Conservation (phyloP, 2,888 invertebrate species). For the Euphydryas editha region DNA sequence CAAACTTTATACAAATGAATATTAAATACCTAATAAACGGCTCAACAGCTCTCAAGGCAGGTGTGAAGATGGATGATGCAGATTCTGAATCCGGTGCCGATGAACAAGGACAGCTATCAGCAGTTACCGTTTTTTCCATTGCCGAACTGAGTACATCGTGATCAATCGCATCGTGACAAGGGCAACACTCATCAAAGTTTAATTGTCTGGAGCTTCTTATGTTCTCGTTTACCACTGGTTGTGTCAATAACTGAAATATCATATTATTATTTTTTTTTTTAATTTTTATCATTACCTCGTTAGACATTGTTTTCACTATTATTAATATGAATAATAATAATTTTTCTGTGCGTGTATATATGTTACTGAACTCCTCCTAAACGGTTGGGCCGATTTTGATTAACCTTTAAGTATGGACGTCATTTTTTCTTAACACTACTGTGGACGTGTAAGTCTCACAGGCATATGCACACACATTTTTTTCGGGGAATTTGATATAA, state of each 20-base stretch:
- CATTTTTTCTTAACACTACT: no score
- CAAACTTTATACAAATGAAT: not conserved
- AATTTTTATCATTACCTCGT: not conserved
- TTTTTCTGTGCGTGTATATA: no score
- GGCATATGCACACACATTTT: no score
- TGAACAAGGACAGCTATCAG: slow-evolving; percentile 38
- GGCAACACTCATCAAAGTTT: slow-evolving; percentile 62
- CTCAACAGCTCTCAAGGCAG: slow-evolving; percentile 52
- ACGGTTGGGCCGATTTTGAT: no score
- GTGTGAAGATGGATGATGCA: slow-evolving; percentile 62
- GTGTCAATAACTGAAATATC: slow-evolving; percentile 54
- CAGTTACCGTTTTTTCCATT: not conserved
- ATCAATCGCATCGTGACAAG: slow-evolving; percentile 53
- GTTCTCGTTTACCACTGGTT: slow-evolving; percentile 50
- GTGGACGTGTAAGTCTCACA: no score
- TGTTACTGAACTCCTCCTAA: no score
- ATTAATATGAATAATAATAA: no score
- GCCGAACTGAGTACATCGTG: slow-evolving; percentile 2
- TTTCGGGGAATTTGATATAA: no score
- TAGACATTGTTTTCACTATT: no score
- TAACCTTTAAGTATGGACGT: no score
- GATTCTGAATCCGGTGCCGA: slow-evolving; percentile 57
- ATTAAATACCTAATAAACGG: slow-evolving; percentile 49
- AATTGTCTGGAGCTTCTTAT: slow-evolving; percentile 47
- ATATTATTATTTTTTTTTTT: not conserved